Percentiles rank a stretch among this genome's conserved stretches.
These are phyloP conservation scores for Drosophila murphyi DNA, from an alignment of 1,140 invertebrate genomes.

Conservation along the genomic window DNA sequence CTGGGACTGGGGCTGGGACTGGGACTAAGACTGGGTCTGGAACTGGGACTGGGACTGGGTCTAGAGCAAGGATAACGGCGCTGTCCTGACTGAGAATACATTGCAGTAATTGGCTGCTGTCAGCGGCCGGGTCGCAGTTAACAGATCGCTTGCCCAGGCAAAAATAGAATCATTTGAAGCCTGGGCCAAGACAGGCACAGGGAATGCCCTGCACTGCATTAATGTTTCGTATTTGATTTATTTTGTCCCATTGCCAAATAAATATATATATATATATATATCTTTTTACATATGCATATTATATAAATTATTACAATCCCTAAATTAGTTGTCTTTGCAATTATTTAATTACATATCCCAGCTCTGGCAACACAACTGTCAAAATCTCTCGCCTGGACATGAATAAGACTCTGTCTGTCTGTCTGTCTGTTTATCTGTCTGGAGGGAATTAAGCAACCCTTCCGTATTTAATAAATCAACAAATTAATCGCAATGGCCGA, in stretches of 20 bases:
- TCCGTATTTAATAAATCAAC: conserved; percentile 81
- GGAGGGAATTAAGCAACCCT: conserved; percentile 78
- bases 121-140: not conserved
- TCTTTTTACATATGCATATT: not conserved
- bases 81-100: conserved; percentile 50
- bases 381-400: conserved; percentile 23
- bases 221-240: too few relatives aligned
- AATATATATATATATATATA: not conserved
- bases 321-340: not conserved
- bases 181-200: not conserved
- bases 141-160: not conserved
- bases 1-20: not conserved
- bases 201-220: not conserved
- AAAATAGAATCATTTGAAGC: not conserved
- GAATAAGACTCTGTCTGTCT: conserved; percentile 47
- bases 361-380: not conserved
- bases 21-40: not conserved
- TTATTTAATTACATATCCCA: not conserved
- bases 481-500: conserved; percentile 67
- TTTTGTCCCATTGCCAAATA: too few relatives aligned
- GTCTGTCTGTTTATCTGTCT: conserved; percentile 28
- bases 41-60: not conserved
- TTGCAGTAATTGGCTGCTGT: conserved; percentile 65
- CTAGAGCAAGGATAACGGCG: conserved; percentile 8
- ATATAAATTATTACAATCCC: not conserved